Evolutionary conservation across 1,140 invertebrate genomes (phyloP).

Genomic region (Choristoneura fumiferana): DNA sequence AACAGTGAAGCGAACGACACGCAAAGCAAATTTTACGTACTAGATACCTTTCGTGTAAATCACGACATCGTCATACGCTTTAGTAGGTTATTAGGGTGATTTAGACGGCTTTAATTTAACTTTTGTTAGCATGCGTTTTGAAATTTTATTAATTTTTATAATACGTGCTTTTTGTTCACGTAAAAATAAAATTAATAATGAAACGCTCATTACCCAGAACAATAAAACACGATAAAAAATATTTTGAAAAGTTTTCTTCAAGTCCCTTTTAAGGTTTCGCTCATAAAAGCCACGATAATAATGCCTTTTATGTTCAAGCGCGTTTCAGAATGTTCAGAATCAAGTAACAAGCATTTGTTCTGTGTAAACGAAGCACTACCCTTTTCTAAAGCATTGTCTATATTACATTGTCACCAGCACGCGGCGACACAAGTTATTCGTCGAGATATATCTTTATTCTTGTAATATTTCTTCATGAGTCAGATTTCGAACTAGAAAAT

Average conservation of each 20-base stretch:
- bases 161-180: too few relatives aligned
- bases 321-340: background rate
- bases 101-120: too few relatives aligned
- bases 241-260: too few relatives aligned
- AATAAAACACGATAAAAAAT: too few relatives aligned
- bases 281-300: too few relatives aligned
- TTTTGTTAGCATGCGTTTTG: too few relatives aligned
- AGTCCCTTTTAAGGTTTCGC: too few relatives aligned
- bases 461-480: constrained; percentile 56
- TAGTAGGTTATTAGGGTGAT: background rate
- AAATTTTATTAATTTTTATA: too few relatives aligned
- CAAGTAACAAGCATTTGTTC: constrained; percentile 11
- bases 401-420: constrained; percentile 73
- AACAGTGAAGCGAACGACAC: background rate
- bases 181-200: too few relatives aligned
- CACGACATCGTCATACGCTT: background rate
- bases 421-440: constrained; percentile 68
- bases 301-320: background rate
- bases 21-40: background rate
- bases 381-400: constrained; percentile 71
- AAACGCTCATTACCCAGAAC: too few relatives aligned
- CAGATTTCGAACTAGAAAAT: constrained; percentile 37
- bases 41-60: background rate
- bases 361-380: constrained; percentile 56
- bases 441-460: constrained; percentile 67